Evolutionary conservation across 2,797 vertebrate genomes (phyloP).

Genomic region (Myotis planiceps): DNA sequence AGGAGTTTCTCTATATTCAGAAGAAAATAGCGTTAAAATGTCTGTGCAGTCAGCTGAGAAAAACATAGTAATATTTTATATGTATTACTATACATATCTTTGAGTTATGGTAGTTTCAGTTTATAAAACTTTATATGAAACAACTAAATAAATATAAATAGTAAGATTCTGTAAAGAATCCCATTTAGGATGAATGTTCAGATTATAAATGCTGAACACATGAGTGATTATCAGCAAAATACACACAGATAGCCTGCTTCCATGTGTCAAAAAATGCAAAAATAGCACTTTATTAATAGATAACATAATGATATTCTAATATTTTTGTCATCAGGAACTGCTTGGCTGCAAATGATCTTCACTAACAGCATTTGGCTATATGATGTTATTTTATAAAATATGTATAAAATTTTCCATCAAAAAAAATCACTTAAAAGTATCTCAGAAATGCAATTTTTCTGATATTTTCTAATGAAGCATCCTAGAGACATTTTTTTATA

Average conservation of each 20-base stretch:
- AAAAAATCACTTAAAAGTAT: slow-evolving; percentile 29
- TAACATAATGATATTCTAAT: slow-evolving; percentile 7
- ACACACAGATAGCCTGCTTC: not conserved
- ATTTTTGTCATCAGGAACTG: slow-evolving; percentile 50
- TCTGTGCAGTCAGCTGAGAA: slow-evolving; percentile 34
- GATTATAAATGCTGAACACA: slow-evolving; percentile 25
- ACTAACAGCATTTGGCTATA: not conserved
- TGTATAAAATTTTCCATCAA: slow-evolving; percentile 39
- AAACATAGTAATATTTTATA: not conserved
- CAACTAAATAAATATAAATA: slow-evolving; percentile 26
- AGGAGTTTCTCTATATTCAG: not conserved
- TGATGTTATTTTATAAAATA: slow-evolving; percentile 1
- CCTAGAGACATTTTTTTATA: not conserved
- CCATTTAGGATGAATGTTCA: not conserved
- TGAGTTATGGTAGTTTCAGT: not conserved
- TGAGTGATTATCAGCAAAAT: not conserved
- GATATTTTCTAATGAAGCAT: not conserved
- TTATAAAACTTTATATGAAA: not conserved
- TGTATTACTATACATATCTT: not conserved
- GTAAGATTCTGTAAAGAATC: not conserved
- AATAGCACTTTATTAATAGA: slow-evolving; percentile 47
- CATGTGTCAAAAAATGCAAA: slow-evolving; percentile 47
- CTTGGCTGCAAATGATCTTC: slow-evolving; percentile 22
- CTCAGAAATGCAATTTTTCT: slow-evolving; percentile 6
- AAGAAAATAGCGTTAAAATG: not conserved